Evolutionary conservation across 2,888 invertebrate genomes (phyloP), one percentile per base, ranked within the genome.

Genomic region (Campoplex nolae): DNA sequence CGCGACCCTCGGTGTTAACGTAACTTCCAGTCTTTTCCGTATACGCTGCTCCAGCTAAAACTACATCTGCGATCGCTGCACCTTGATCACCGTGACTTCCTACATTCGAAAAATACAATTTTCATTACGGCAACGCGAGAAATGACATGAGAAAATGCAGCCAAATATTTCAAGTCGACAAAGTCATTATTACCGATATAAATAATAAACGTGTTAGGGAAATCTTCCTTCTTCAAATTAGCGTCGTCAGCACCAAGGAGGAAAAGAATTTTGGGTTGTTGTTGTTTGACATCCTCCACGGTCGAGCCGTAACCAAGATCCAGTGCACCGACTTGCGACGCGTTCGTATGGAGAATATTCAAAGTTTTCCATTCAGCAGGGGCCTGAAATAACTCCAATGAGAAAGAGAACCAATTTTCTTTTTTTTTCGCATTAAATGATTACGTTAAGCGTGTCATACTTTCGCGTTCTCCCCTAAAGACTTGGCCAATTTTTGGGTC

Each of bases 11-110:
- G 0, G 98, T 99, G 95, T 99, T 99, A 0, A 99, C 99, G 95
- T 98, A 99, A 0, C 98, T 99, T n/a, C 96, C 99, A 93, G 98
- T 97, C 95, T 99, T 99, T 96, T 99, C 99, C 0, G 99, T 99
- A 95, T 99, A 99, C 0, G 99, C 99, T 8, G 99, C 98, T 87
- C 99, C 98, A 1, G 99, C 99, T 16, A 99, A 95, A 84, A 99
- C 96, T 2, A 98, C 96, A 95, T 99, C 99, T 56, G 99, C 99
- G 89, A 98, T 97, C 62, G 96, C 95, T 0, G 99, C 99, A 79
- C 99, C 99, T 85, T 95, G 95, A 95, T 99, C 99, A 85, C 99
- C 99, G 95, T 99, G 99, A 95, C 99, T 99, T 77, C 98, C 98
- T 98, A 62, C 32, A 76, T 58, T 82, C 58, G 35, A 65, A 45